Percentiles rank a stretch among this genome's conserved stretches.
phyloP scores from a whole-genome alignment of 1,140 invertebrate genomes.

The Goniozus legneri region DNA sequence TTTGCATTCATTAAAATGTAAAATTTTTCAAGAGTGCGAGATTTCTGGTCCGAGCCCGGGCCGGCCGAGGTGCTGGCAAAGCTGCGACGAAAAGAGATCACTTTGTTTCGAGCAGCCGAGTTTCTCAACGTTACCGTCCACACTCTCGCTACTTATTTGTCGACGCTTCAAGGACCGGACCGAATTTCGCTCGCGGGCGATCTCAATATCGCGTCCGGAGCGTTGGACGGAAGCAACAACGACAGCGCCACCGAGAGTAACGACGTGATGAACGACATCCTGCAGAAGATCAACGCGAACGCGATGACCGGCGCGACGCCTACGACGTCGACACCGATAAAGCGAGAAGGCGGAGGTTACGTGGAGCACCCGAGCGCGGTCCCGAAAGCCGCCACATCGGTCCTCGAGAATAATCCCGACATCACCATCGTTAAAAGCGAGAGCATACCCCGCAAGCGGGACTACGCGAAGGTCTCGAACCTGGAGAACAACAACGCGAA shows the following conservation, averaged over 20 bases:
- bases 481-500: slow-evolving; percentile 52
- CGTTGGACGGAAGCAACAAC: slow-evolving; percentile 29
- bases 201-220: slow-evolving; percentile 31
- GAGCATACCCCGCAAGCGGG: slow-evolving; percentile 46
- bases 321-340: slow-evolving; percentile 49
- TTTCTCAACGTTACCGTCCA: slow-evolving; percentile 70
- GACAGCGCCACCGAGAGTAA: slow-evolving; percentile 40
- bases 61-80: slow-evolving; percentile 68
- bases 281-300: slow-evolving; percentile 45
- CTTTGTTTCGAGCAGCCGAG: slow-evolving; percentile 67
- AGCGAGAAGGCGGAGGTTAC: slow-evolving; percentile 46
- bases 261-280: slow-evolving; percentile 41
- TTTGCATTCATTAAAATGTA: not conserved
- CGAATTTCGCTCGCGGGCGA: slow-evolving; percentile 50
- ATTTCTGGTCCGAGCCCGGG: slow-evolving; percentile 73
- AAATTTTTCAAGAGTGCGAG: slow-evolving; percentile 60
- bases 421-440: slow-evolving; percentile 64
- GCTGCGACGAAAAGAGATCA: slow-evolving; percentile 68
- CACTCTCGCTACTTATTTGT: slow-evolving; percentile 68
- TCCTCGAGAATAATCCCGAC: slow-evolving; percentile 61
- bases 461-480: slow-evolving; percentile 49
- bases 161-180: slow-evolving; percentile 58
- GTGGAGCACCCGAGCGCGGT: slow-evolving; percentile 42
- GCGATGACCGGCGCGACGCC: slow-evolving; percentile 31
- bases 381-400: slow-evolving; percentile 49